Base-by-base conservation (phyloP, 1,140 invertebrate genomes). In the Linepithema humile region DNA sequence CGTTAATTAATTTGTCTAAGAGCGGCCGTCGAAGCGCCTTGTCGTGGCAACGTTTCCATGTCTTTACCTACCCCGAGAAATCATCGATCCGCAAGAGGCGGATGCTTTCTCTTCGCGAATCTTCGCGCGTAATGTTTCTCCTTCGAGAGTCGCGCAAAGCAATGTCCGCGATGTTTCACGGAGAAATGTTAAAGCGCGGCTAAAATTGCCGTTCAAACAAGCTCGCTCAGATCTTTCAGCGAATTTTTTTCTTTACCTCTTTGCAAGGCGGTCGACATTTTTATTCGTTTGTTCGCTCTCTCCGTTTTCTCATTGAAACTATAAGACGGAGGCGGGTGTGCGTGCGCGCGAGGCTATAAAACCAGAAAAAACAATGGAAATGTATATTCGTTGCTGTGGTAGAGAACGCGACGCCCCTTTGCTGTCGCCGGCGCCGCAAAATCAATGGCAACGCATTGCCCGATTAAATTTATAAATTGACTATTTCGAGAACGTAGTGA, bases 401-500 rank as follows among this genome's bases (percentile, higher is more conserved):
- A 20, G 40, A 75, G 29, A 62, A 38, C n/a, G 73, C 57, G 73
- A 80, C 75, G 62, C 75, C 75, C 48, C 17, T 80, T 80, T 26
- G 48, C 64, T 80, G 75, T 80, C 48, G 75, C 45, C 62, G 45
- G 26, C 17, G 10, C 26, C 64, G 26, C 23, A 57, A 80, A 70
- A 70, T 80, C 75, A 80, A 70, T 80, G 55, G 75, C 75, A 55
- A 80, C 48, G 75, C 75, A 80, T 80, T 38, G 75, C 35, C 64
- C 75, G 64, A 80, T 80, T 80, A 80, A 80, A 80, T 80, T 80
- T 80, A 80, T 80, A 80, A 80, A 80, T 80, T 80, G 75, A 80
- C 75, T 57, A 64, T 80, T 69, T 55, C 64, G 48, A 55, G 48
- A 55, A 67, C 12, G 64, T 40, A 57, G 75, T 26, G 62, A 35